phyloP scores from a whole-genome alignment of 2,888 invertebrate species.

The Platycheirus rosarum region DNA sequence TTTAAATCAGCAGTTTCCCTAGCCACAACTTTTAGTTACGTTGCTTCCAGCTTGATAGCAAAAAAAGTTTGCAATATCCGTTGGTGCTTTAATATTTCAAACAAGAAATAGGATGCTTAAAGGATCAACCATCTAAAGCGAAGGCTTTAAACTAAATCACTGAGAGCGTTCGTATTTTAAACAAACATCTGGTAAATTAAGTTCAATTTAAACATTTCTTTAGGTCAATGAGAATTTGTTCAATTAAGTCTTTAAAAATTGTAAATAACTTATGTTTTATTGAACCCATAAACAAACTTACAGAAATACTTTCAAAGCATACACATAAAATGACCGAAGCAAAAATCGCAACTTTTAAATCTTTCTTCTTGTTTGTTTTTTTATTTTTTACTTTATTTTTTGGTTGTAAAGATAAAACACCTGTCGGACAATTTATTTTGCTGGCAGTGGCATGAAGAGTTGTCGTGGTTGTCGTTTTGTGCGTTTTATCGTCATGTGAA shows the following conservation, averaged over 20 bases:
- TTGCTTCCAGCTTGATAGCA: too few species aligned
- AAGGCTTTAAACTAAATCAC: too few species aligned
- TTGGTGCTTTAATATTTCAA: too few species aligned
- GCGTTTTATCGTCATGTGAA: conserved; percentile 47
- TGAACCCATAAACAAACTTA: conserved; percentile 42
- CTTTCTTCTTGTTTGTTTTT: conserved; percentile 3
- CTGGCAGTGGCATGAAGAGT: conserved; percentile 58
- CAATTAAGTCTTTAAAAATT: conserved; percentile 27
- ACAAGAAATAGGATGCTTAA: too few species aligned
- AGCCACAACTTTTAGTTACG: too few species aligned
- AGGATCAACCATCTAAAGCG: too few species aligned
- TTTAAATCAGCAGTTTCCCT: too few species aligned
- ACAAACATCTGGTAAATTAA: too few species aligned
- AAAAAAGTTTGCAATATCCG: too few species aligned
- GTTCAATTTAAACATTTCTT: too few species aligned
- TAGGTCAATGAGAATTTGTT: conserved; percentile 19
- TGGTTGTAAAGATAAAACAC: conserved; percentile 47
- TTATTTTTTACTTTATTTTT: conserved; percentile 27
- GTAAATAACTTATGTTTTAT: conserved; percentile 27
- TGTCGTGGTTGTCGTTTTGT: conserved; percentile 43
- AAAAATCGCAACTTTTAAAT: conserved; percentile 21
- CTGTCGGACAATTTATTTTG: conserved; percentile 71
- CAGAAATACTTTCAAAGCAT: not conserved
- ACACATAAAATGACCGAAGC: conserved; percentile 4
- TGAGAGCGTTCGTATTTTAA: too few species aligned